Evolutionary conservation across 92 coral and sea anemone species (phyloP).

Genomic region (Plumapathes pennacea): DNA sequence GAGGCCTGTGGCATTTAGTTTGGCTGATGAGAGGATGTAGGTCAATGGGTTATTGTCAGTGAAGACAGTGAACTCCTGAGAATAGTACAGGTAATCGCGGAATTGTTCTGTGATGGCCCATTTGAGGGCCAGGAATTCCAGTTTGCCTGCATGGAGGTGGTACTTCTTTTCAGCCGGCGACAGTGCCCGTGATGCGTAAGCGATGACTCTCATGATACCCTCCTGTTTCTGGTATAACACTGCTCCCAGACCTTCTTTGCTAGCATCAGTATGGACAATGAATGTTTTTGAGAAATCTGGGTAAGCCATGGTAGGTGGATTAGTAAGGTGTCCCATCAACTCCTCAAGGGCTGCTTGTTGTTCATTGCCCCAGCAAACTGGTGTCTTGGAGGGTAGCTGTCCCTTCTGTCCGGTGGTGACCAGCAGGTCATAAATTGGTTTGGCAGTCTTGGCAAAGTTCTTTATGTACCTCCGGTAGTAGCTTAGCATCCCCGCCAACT

Average conservation of each 20-base stretch:
- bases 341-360: conserved; percentile 14
- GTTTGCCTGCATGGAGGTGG: conserved; percentile 41
- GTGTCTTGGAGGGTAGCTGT: conserved; percentile 45
- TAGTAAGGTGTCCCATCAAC: conserved; percentile 27
- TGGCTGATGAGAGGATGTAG: conserved; percentile 12
- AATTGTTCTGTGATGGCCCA: conserved; percentile 53
- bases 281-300: conserved; percentile 17
- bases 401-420: conserved; percentile 20
- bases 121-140: conserved; percentile 42
- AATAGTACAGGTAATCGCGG: conserved; percentile 27
- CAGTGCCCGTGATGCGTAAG: conserved; percentile 28
- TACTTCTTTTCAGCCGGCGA: conserved; percentile 35
- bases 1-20: conserved; percentile 19
- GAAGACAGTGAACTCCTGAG: conserved; percentile 24
- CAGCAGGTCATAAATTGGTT: conserved; percentile 52
- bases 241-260: conserved; percentile 43
- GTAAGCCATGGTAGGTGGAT: conserved; percentile 49
- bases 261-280: conserved; percentile 5
- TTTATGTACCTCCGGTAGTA: conserved; percentile 35
- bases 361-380: conserved; percentile 8
- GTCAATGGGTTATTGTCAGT: conserved; percentile 11
- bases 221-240: conserved; percentile 28
- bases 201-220: conserved; percentile 17
- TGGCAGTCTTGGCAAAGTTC: conserved; percentile 38
- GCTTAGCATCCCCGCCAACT: conserved; percentile 39